Evolutionary conservation across 2,797 vertebrate genomes (phyloP), one percentile per base, ranked within the genome.

Genomic region (Intellagama lesueurii): DNA sequence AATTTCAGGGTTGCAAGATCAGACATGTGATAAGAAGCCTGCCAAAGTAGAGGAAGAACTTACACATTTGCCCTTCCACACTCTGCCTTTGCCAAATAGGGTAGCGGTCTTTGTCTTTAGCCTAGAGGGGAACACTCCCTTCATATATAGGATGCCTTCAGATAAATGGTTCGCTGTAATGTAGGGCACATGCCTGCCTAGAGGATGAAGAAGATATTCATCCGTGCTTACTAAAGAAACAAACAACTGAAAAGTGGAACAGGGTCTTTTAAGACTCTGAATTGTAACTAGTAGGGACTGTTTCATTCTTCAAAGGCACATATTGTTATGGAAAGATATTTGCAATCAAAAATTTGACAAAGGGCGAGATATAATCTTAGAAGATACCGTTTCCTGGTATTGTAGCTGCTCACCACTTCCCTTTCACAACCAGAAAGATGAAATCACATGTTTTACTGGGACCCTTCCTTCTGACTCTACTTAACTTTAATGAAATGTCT

Each of bases 321-420:
- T 32, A 24, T 72, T 56, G 24, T 32, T 60, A 8, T 0, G 0
- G 35, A 24, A 80, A 89, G 49, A 44, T 68, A 0, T 3, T 40
- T 83, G 40, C 80, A 92, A 82, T 56, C 22, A 22, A 3, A 47
- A 91, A 22, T 11, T 0, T 0, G 24, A 0, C 60, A 49, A 87
- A 70, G 77, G 88, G 80, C 83, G 32, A 77, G 44, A 69, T 89
- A 80, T 49, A 76, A 91, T 92, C 84, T 78, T 26, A 85, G 0
- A 0, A 78, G 85, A 89, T 89, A 75, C n/a, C 28, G 40, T 32
- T 82, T 28, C 2, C 35, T 83, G 49, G 24, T 32, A 0, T 30
- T 40, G 0, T 68, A 72, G 85, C 11, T 80, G 26, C 64, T 72
- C 85, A 87, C 17, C 88, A 0, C 87, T 87, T 76, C 76, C 90